These are phyloP conservation scores for Phocides pigmalion DNA, from an alignment of 1,140 invertebrate species.

Conservation along the genomic window DNA sequence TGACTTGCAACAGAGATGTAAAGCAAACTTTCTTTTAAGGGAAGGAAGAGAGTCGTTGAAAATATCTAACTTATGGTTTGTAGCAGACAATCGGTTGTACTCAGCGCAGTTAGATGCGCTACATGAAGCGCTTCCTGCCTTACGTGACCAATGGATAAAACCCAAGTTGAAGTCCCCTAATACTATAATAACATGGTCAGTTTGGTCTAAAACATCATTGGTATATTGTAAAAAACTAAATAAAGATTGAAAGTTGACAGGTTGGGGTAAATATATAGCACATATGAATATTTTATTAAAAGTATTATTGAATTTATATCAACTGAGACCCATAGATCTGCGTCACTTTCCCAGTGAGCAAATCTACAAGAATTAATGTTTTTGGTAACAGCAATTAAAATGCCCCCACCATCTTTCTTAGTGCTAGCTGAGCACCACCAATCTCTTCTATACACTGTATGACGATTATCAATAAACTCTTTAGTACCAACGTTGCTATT, in stretches of 20 bases:
- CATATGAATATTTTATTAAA: not conserved
- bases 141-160: not conserved
- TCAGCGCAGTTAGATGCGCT: not conserved
- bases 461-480: conserved; percentile 10
- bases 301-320: not conserved
- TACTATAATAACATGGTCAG: not conserved
- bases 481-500: not conserved
- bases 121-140: not conserved
- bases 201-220: not conserved
- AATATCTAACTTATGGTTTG: too few species aligned
- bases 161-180: too few species aligned
- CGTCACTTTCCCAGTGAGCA: not conserved
- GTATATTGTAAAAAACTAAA: not conserved
- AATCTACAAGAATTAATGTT: not conserved
- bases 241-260: not conserved
- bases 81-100: too few species aligned
- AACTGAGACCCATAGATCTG: not conserved
- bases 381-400: not conserved
- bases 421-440: not conserved
- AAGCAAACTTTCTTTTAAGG: too few species aligned
- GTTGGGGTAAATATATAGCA: not conserved
- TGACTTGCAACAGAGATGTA: too few species aligned
- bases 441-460: conserved; percentile 1
- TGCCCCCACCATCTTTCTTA: conserved; percentile 1
- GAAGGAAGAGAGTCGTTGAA: too few species aligned